phyloP scores from a whole-genome alignment of 2,888 invertebrate species.

The Junonia oenone region DNA sequence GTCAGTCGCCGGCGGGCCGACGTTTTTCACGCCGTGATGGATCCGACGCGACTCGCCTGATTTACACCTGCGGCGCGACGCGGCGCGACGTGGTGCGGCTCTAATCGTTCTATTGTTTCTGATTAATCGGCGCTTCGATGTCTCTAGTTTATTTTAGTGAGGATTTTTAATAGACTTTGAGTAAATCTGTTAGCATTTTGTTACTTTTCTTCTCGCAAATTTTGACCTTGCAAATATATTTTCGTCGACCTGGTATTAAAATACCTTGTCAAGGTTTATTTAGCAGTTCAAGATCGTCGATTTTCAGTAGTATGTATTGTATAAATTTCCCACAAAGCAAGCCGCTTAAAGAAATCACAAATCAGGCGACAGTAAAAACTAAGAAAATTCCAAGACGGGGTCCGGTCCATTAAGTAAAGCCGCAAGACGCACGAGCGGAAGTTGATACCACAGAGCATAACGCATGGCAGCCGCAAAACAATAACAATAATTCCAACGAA shows the following conservation, averaged over 20 bases:
- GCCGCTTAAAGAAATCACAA: background rate
- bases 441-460: slow-evolving; percentile 29
- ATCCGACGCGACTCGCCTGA: slow-evolving; percentile 32
- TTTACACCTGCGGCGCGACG: slow-evolving; percentile 32
- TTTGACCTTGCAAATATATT: too few relatives aligned
- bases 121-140: background rate
- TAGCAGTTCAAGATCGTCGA: too few relatives aligned
- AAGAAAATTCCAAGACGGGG: background rate
- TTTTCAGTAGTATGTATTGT: too few relatives aligned
- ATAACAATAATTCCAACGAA: slow-evolving; percentile 64
- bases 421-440: slow-evolving; percentile 27
- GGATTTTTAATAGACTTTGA: background rate
- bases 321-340: background rate
- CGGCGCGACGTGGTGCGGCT: slow-evolving; percentile 21
- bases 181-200: background rate
- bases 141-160: background rate
- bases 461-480: slow-evolving; percentile 41
- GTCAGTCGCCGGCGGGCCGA: too few relatives aligned
- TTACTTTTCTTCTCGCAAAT: too few relatives aligned
- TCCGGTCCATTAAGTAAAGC: slow-evolving; percentile 21
- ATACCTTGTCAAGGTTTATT: too few relatives aligned
- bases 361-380: background rate
- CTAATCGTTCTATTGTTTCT: slow-evolving; percentile 6
- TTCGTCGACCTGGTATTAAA: too few relatives aligned
- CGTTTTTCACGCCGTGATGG: slow-evolving; percentile 38